Evolutionary conservation across 2,888 invertebrate genomes (phyloP), one percentile per base, ranked within the genome.

Genomic region (Hecatera dysodea): DNA sequence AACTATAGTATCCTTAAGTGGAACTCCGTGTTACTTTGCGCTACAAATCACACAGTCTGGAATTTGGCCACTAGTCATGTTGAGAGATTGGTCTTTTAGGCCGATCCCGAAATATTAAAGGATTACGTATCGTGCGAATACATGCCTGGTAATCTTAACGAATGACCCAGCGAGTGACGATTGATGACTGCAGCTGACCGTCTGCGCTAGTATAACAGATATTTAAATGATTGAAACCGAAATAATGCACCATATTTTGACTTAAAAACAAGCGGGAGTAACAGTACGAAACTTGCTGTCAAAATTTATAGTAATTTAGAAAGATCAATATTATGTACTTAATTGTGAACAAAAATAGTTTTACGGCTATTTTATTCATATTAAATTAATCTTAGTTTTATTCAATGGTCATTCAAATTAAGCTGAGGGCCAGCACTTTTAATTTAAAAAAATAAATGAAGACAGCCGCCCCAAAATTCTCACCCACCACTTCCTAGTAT

Each of bases 81-180:
- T 69, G 53, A 69, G 53, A 59, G 39, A 72, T 68, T 65, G 36
- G 22, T 27, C 48, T 65, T 80, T 65, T 52, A 52, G 24, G 56
- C 29, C 57, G 22, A 55, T 69, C 39, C 29, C 60, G 57, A 70
- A 72, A 72, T 76, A 76, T 75, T 70, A 72, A 72, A 66, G 63
- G 69, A 60, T 59, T 53, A 52, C 27, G 36, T 46, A 70, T 75
- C 27, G 66, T 52, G 52, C 61, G 65, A 67, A 70, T 44, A 70
- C 62, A 73, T 72, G 76, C 11, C 64, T 24, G 19, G 55, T 11
- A 60, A 48, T 66, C 42, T 15, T 68, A 62, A 68, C 36, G 42
- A 66, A 75, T 60, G 62, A 59, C 46, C 50, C 36, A 29, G 39
- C 50, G n/a, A 4, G 12, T 22, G 46, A 55, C 67, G 71, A 79